phyloP scores from a whole-genome alignment of 1,140 invertebrate genomes.

The Drosophila eugracilis region DNA sequence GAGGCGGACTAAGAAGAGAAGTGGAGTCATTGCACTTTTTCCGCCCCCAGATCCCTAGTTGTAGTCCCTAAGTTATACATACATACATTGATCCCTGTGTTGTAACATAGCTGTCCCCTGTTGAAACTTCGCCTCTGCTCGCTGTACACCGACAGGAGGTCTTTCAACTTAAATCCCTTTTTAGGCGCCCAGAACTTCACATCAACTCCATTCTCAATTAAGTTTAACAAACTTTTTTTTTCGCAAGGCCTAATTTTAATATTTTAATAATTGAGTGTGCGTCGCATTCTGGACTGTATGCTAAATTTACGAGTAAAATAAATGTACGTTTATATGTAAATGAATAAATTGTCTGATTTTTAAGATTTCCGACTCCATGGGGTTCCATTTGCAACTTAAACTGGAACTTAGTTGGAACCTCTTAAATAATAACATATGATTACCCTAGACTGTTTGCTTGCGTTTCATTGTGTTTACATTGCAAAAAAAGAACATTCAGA shows the following conservation, averaged over 20 bases:
- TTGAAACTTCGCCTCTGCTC: not conserved
- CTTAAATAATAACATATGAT: not conserved
- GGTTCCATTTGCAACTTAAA: not conserved
- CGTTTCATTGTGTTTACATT: too few species aligned
- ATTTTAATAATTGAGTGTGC: slow-evolving; percentile 21
- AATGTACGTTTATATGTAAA: slow-evolving; percentile 41
- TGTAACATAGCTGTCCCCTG: slow-evolving; percentile 55
- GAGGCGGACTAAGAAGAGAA: slow-evolving; percentile 52
- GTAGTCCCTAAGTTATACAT: slow-evolving; percentile 10
- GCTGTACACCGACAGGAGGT: not conserved
- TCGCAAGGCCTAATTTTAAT: slow-evolving; percentile 27
- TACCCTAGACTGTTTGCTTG: too few species aligned
- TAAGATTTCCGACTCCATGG: not conserved
- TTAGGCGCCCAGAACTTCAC: not conserved
- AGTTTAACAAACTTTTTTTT: slow-evolving; percentile 30
- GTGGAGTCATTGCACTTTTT: not conserved
- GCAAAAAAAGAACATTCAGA: too few species aligned
- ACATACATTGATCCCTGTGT: slow-evolving; percentile 22
- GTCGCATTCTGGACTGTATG: slow-evolving; percentile 14
- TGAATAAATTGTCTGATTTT: not conserved
- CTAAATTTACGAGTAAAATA: slow-evolving; percentile 42
- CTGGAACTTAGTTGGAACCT: not conserved
- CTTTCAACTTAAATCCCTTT: not conserved
- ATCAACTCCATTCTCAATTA: slow-evolving; percentile 8
- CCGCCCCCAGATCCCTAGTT: slow-evolving; percentile 11